Evolutionary conservation across 2,888 invertebrate species (phyloP), one percentile per base, ranked within the genome.

Genomic region (Temnothorax unifasciatus): DNA sequence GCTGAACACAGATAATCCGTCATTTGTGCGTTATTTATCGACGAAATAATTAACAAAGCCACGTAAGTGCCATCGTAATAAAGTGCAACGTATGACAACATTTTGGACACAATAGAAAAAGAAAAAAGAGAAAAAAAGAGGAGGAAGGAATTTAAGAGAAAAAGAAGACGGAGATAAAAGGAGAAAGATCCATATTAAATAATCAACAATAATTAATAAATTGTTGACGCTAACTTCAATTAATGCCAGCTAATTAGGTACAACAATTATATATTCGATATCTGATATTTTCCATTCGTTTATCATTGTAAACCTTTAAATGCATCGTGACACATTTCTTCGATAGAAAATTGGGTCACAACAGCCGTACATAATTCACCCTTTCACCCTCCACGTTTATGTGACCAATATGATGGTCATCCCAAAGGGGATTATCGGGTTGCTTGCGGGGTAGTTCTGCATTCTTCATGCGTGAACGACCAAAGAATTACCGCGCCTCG

Each of bases 391-490:
- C 18, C 47, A 41, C 52, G 64, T 76, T 76, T 52, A 64, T 25
- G 38, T 64, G 52, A 64, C n/a, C 15, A 74, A 57, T 52, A 57
- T 52, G 52, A 74, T 54, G 71, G 15, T 54, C 69, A 68, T 74
- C 50, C 25, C 15, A 29, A 18, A 34, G 63, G 44, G 25, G 73
- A 38, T 47, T 54, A 57, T 47, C 61, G 74, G 44, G 44, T 54
- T 75, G 25, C 29, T n/a, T 21, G 25, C 29, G 44, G 29, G 29
- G 38, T 68, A 76, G 57, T 38, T 21, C 29, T 15, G 47, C 73
- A 76, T 76, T 76, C 57, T 34, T 57, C 68, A 81, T 82, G 87
- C 87, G 86, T 84, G 86, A 83, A 75, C 64, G 66, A 75, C 54
- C 84, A 81, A 83, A 84, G 83, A 83, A 84, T 84, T 59, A 83